These are phyloP conservation scores for Potamilus streckersoni DNA, from an alignment of 1,140 invertebrate genomes.

Conservation along the genomic window DNA sequence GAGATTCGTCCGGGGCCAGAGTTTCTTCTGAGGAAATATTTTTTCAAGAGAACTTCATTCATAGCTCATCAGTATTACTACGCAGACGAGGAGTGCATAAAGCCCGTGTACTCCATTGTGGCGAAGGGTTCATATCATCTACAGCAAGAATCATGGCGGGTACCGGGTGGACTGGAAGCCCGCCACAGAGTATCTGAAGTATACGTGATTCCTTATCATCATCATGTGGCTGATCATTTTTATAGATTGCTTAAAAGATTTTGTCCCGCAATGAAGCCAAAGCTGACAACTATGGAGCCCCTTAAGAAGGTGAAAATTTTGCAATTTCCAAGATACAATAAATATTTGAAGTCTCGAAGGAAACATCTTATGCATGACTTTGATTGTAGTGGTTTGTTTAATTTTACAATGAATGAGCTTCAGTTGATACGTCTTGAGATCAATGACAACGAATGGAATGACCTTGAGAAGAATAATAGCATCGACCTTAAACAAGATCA, in stretches of 20 bases:
- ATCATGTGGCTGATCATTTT: slow-evolving; percentile 7
- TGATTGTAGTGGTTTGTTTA: slow-evolving; percentile 29
- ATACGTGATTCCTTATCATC: slow-evolving; percentile 17
- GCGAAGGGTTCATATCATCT: slow-evolving; percentile 19
- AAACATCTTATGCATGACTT: slow-evolving; percentile 15
- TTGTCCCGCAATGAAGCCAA: slow-evolving; percentile 7
- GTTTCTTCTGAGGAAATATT: slow-evolving; percentile 33
- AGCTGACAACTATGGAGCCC: slow-evolving; percentile 1
- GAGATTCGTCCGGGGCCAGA: slow-evolving; percentile 32
- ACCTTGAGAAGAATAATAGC: background rate
- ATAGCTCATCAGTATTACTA: slow-evolving; percentile 30
- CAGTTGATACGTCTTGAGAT: slow-evolving; percentile 20
- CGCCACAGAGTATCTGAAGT: slow-evolving; percentile 14
- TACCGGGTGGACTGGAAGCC: slow-evolving; percentile 11
- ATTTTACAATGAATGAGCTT: slow-evolving; percentile 34
- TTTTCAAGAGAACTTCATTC: slow-evolving; percentile 21
- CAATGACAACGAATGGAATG: background rate
- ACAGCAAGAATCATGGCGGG: slow-evolving; percentile 20
- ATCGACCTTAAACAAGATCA: background rate
- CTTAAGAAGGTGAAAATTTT: slow-evolving; percentile 22
- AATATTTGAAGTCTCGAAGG: slow-evolving; percentile 1
- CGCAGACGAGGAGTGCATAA: slow-evolving; percentile 17
- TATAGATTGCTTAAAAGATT: slow-evolving; percentile 17
- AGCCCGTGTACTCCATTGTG: slow-evolving; percentile 14
- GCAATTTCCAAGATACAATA: slow-evolving; percentile 22